These are phyloP conservation scores for Cryptoprocta ferox DNA, from an alignment of 2,797 vertebrate genomes.

Conservation along the genomic window DNA sequence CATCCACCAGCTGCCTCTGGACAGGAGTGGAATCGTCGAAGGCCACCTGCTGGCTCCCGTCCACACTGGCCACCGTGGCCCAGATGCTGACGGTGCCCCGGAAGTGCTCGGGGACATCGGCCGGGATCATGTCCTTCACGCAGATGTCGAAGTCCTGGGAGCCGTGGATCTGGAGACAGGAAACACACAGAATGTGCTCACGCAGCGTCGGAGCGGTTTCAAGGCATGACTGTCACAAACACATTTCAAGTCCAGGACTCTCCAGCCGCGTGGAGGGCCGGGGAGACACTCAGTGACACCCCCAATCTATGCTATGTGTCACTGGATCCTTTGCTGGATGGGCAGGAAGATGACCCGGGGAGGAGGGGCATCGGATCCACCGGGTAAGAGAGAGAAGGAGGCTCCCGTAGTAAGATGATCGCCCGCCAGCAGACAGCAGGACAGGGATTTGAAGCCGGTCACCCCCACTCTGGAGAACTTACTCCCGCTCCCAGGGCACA, in stretches of 20 bases:
- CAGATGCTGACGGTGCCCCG: constrained; percentile 94
- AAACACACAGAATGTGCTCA: not conserved
- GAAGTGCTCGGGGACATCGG: constrained; percentile 95
- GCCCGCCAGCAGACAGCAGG: not conserved
- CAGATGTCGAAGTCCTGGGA: constrained; percentile 93
- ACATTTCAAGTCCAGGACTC: not conserved
- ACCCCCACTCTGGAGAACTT: not conserved
- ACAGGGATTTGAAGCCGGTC: not conserved
- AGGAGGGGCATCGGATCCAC: not conserved
- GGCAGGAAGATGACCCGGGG: no score
- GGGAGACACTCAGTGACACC: not conserved
- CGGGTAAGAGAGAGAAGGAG: not conserved
- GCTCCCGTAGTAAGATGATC: no score
- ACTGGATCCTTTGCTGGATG: not conserved
- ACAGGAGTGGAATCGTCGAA: constrained; percentile 95
- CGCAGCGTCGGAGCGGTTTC: rapidly evolving
- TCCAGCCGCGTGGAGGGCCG: not conserved
- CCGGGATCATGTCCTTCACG: constrained; percentile 94
- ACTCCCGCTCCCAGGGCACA: rapidly evolving
- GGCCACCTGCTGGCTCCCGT: constrained; percentile 92
- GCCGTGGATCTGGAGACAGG: constrained; percentile 90
- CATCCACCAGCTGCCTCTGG: constrained; percentile 96
- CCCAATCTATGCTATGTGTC: not conserved
- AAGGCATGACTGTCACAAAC: not conserved
- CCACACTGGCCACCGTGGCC: constrained; percentile 91